A percentile compares a stretch with the other conserved stretches of the same genome.
Evolutionary conservation across 2,797 vertebrate species (phyloP).

Genomic region (Rhinoraja longicauda): DNA sequence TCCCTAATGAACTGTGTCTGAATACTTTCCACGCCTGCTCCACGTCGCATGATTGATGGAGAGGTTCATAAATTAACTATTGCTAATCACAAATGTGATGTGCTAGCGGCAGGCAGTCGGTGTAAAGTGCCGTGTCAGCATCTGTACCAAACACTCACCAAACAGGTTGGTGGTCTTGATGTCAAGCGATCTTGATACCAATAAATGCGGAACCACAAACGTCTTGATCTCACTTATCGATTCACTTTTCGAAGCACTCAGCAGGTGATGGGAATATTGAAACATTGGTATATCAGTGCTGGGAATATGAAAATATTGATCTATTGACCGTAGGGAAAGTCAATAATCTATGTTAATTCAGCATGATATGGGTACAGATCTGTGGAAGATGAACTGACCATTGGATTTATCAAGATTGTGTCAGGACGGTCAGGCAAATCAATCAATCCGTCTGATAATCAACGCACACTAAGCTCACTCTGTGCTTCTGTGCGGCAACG

Average conservation of each 20-base stretch:
- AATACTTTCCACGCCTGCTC: background rate
- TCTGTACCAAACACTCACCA: background rate
- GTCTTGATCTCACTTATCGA: background rate
- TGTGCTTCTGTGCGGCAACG: background rate
- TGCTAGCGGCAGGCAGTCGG: background rate
- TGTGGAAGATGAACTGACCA: slow-evolving; percentile 14
- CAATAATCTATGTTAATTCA: slow-evolving; percentile 37
- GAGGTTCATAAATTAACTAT: slow-evolving; percentile 11
- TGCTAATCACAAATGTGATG: background rate
- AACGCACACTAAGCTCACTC: background rate
- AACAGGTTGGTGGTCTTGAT: background rate
- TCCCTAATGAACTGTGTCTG: background rate
- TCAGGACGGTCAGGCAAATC: slow-evolving; percentile 12
- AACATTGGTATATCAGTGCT: slow-evolving; percentile 31
- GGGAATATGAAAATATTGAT: slow-evolving; percentile 32
- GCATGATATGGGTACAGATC: background rate
- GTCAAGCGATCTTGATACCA: background rate
- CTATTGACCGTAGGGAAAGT: slow-evolving; percentile 21
- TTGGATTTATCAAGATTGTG: slow-evolving; percentile 22
- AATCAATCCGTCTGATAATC: slow-evolving; percentile 20
- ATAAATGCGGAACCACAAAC: slow-evolving; percentile 11
- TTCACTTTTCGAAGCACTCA: slow-evolving; percentile 26
- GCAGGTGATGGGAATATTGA: slow-evolving; percentile 34
- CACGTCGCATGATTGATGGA: background rate
- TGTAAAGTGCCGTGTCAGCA: background rate